Base-by-base conservation (phyloP, 1,140 invertebrate species). In the Megalonaias nervosa region DNA sequence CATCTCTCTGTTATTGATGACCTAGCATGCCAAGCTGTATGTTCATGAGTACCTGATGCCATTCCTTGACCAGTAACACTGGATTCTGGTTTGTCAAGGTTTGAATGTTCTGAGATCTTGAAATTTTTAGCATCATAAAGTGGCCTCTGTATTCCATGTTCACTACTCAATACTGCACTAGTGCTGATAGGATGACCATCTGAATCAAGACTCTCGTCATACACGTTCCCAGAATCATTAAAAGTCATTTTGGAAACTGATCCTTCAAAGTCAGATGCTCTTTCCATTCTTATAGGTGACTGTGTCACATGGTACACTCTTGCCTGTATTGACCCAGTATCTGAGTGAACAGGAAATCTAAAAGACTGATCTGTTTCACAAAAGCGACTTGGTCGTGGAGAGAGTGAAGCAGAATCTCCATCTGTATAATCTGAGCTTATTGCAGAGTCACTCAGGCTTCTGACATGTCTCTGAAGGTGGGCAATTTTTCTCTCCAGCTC, bases 401-500 rank as follows among this genome's bases (percentile, higher is more conserved):
- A 87, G 15, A 80, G 65, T 64, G 83, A 80, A 23, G 78, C 80
- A 4, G 86, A 86, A 23, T 89, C 87, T 38, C 81, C 81, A 77
- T 89, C 88, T 17, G 88, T 89, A 65, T 77, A 88, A 72, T 89
- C 88, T n/a, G 88, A 89, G 77, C 88, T 88, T 57, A 89, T 89
- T 12, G 88, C 88, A 12, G 88, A 89, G 67, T 89, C 88, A 82
- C 87, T 88, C n/a, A 83, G 68, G 73, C 85, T 86, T 55, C 84
- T 77, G 2, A 83, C 69, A 74, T 81, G 69, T 26, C 74, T 73
- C 21, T 87, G 78, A 23, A 88, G 60, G 56, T 74, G 76, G n/a
- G 77, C 84, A 38, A 86, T 78, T 68, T 84, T 84, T 59, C 82
- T 82, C 74, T 87, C 80, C 21, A 85, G 71, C 71, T 84, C 81